Evolutionary conservation across 2,888 invertebrate species (phyloP).

Genomic region (Tinea trinotella): DNA sequence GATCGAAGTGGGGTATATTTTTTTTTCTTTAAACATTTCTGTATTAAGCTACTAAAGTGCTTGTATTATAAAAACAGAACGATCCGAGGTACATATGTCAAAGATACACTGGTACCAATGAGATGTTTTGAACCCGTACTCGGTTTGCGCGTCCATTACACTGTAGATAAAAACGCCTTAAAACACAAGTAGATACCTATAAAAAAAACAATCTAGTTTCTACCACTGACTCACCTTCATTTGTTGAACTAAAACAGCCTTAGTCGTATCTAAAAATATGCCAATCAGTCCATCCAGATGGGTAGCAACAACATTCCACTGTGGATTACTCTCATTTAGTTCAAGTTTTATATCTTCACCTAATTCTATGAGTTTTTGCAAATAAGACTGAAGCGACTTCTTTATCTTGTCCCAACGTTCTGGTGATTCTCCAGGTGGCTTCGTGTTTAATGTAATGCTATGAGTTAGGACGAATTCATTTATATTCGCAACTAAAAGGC

Average conservation of each 20-base stretch:
- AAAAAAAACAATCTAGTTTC: slow-evolving; percentile 1
- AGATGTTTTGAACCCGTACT: too few relatives aligned
- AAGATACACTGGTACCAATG: too few relatives aligned
- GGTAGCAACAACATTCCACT: slow-evolving; percentile 50
- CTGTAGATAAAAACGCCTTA: too few relatives aligned
- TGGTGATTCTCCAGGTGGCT: slow-evolving; percentile 62
- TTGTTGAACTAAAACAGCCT: slow-evolving; percentile 70
- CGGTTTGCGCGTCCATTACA: too few relatives aligned
- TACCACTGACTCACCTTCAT: slow-evolving; percentile 70
- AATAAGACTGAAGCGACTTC: slow-evolving; percentile 53
- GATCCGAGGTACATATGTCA: too few relatives aligned
- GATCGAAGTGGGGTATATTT: too few relatives aligned
- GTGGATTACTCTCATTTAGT: slow-evolving; percentile 53
- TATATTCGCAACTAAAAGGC: slow-evolving; percentile 66
- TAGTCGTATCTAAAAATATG: slow-evolving; percentile 72
- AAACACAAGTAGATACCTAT: too few relatives aligned
- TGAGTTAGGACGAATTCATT: slow-evolving; percentile 71
- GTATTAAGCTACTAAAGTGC: too few relatives aligned
- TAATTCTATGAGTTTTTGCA: slow-evolving; percentile 61
- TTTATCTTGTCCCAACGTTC: slow-evolving; percentile 67
- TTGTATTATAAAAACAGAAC: too few relatives aligned
- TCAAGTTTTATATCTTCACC: slow-evolving; percentile 65
- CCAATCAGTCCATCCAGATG: slow-evolving; percentile 66
- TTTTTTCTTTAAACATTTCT: too few relatives aligned
- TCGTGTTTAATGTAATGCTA: slow-evolving; percentile 62